Conservation (phyloP, 2,797 vertebrate species). For the Malurus leucopterus region DNA sequence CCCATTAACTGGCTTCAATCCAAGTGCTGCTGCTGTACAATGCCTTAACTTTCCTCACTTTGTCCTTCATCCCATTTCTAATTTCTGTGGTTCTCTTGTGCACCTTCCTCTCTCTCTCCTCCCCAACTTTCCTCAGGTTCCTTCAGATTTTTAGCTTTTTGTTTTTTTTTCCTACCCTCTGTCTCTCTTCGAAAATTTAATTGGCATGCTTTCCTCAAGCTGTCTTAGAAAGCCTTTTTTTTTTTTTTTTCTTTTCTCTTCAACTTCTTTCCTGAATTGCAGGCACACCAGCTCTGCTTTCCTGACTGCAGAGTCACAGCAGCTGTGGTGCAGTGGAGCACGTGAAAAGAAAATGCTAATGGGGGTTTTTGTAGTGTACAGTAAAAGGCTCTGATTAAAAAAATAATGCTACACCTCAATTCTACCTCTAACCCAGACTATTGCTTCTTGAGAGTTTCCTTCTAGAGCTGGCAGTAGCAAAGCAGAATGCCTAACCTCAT, state of each 20-base stretch:
- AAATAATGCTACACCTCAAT: slow-evolving; percentile 14
- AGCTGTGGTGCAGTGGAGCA: slow-evolving; percentile 67
- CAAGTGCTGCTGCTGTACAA: background rate
- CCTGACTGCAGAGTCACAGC: slow-evolving; percentile 67
- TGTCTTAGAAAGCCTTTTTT: slow-evolving; percentile 57
- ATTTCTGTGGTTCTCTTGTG: slow-evolving; percentile 6
- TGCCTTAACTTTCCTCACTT: background rate
- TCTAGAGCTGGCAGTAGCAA: background rate
- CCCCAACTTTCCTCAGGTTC: slow-evolving; percentile 16
- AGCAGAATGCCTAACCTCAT: background rate
- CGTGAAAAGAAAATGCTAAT: slow-evolving; percentile 76
- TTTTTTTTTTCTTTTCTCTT: slow-evolving; percentile 42
- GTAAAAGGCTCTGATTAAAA: slow-evolving; percentile 50
- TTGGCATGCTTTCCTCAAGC: slow-evolving; percentile 62
- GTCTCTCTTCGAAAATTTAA: slow-evolving; percentile 53
- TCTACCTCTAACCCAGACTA: background rate
- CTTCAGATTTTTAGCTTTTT: slow-evolving; percentile 36
- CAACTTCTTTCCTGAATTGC: slow-evolving; percentile 67
- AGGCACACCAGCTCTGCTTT: slow-evolving; percentile 58
- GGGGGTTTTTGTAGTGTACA: slow-evolving; percentile 34
- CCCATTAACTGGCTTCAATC: background rate
- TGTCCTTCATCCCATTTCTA: background rate
- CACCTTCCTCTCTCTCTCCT: background rate
- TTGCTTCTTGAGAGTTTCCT: slow-evolving; percentile 3
- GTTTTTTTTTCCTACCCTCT: slow-evolving; percentile 16